Evolutionary conservation across 2,888 invertebrate species (phyloP).

Genomic region (Argyresthia albistria): DNA sequence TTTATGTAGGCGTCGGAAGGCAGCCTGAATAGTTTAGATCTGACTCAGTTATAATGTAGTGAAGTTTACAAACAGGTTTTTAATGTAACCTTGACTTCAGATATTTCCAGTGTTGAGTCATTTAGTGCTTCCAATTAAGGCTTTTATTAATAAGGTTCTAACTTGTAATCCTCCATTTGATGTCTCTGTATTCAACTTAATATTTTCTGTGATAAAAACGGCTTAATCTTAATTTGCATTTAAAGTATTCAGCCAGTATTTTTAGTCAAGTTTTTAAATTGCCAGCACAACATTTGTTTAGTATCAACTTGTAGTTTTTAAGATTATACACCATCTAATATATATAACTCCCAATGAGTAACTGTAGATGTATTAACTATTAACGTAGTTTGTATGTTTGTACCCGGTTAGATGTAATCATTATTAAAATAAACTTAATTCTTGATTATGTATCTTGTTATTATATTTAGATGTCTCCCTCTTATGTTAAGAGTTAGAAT

Average conservation of each 20-base stretch:
- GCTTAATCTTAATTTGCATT: constrained; percentile 24
- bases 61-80: constrained; percentile 25
- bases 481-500: constrained; percentile 3
- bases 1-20: neutral
- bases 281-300: constrained; percentile 18
- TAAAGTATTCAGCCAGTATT: constrained; percentile 29
- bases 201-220: constrained; percentile 44
- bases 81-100: constrained; percentile 27
- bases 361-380: neutral
- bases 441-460: constrained; percentile 1
- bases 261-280: constrained; percentile 32
- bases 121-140: constrained; percentile 30
- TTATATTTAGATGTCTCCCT: neutral
- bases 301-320: constrained; percentile 1
- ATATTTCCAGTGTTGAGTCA: constrained; percentile 2
- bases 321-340: neutral
- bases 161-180: too few species aligned
- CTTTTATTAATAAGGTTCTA: constrained; percentile 17
- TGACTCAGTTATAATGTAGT: neutral
- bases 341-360: neutral
- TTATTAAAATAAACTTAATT: constrained; percentile 4
- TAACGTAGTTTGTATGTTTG: constrained; percentile 20
- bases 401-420: constrained; percentile 24
- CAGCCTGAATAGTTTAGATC: neutral
- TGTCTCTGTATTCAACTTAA: too few species aligned